Evolutionary conservation across 2,797 vertebrate genomes (phyloP).

Genomic region (Coracias cyanogaster): DNA sequence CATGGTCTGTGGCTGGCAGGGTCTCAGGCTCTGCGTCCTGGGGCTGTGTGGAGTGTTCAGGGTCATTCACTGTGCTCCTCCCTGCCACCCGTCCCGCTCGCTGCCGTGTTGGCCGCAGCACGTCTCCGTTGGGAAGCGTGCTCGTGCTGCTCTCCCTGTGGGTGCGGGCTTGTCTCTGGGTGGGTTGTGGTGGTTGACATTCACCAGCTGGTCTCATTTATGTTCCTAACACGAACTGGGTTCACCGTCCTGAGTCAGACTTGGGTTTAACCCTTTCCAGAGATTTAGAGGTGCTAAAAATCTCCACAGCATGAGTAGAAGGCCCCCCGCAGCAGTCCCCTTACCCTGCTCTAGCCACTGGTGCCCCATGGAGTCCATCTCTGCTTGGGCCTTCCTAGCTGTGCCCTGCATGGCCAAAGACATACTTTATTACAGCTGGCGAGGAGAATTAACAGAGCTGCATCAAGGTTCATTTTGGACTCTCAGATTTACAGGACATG

Average conservation of each 20-base stretch:
- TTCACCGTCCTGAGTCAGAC: background rate
- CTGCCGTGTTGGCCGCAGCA: background rate
- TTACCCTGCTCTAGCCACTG: background rate
- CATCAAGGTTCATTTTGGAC: fast-evolving
- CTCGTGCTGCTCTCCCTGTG: fast-evolving
- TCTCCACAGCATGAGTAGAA: fast-evolving
- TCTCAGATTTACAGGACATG: background rate
- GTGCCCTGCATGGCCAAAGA: background rate
- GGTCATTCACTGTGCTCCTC: too few relatives aligned
- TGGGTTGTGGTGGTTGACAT: background rate
- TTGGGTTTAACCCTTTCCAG: background rate
- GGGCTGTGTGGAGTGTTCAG: background rate
- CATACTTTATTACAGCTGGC: too few relatives aligned
- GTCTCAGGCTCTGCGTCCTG: background rate
- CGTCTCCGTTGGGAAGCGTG: fast-evolving
- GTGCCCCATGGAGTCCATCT: fast-evolving
- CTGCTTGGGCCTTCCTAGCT: background rate
- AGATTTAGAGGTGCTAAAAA: background rate
- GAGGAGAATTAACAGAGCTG: background rate
- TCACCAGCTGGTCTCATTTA: background rate
- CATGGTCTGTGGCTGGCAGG: fast-evolving
- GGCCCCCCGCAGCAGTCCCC: background rate
- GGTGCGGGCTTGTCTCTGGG: background rate
- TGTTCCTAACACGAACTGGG: background rate
- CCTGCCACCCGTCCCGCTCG: background rate